phyloP scores from a whole-genome alignment of 2,113 vertebrate species.

The Bambusicola thoracicus region DNA sequence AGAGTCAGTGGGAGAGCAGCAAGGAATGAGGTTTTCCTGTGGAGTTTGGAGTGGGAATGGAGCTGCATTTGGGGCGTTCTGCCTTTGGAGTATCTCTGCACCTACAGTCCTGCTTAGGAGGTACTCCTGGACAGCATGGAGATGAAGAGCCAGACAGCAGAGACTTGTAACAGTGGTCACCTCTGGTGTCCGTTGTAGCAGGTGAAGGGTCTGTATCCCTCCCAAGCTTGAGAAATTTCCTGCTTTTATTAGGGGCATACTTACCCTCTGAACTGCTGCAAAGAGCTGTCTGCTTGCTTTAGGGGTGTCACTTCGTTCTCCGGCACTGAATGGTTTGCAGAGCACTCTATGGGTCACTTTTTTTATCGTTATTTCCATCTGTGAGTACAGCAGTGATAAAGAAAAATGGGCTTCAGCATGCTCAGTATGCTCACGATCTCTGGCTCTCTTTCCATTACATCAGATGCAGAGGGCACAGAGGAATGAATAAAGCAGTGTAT shows the following conservation, averaged over 20 bases:
- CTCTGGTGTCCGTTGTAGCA: fast-evolving
- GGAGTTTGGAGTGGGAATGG: neutral
- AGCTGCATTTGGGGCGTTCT: neutral
- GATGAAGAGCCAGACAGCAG: neutral
- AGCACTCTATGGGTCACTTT: neutral
- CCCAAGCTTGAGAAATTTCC: neutral
- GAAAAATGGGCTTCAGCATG: neutral
- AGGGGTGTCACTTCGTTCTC: neutral
- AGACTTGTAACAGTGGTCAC: neutral
- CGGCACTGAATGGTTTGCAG: neutral
- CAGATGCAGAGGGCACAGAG: neutral
- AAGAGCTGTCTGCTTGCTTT: neutral
- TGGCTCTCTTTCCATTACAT: neutral
- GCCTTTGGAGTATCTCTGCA: neutral
- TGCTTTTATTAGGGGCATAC: fast-evolving
- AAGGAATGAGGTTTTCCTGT: fast-evolving
- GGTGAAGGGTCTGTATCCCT: neutral
- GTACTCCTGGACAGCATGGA: neutral
- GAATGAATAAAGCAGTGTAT: slow-evolving; percentile 42
- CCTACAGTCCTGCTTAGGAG: neutral
- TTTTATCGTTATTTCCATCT: neutral
- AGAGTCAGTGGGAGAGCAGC: neutral
- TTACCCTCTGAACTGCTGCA: neutral
- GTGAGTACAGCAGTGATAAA: neutral
- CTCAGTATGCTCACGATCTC: neutral